Base-by-base conservation (phyloP, 2,797 vertebrate species). In the Clamator glandarius region DNA sequence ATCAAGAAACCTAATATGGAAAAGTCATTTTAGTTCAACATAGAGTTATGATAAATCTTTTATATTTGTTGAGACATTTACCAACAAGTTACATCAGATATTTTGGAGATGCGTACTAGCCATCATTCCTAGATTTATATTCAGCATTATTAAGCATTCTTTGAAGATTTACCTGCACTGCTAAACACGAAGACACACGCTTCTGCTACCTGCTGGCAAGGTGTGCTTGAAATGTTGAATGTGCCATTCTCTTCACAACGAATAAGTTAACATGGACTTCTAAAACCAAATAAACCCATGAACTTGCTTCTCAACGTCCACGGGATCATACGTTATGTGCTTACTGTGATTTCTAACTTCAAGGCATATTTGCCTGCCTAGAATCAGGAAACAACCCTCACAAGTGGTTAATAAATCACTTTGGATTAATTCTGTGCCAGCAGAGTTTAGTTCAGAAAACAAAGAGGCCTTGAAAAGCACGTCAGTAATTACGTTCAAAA, bases 371-470 rank as follows among this genome's bases (percentile, higher is more conserved):
- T 72, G 46, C 23, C 54, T 72, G 36, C 29, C 51, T 76, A 29
- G 48, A 81, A 69, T 15, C 21, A 11, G 36, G n/a, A 89, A 95
- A 78, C 29, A 84, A 66, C 9, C 9, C 62, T 90, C 51, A 87
- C 55, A 90, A 82, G 24, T 48, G 62, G 55, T 79, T 84, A 89
- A 92, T 58, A 48, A 93, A 87, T 58, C 51, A n/a, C 80, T 94
- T 68, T 20, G 33, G 78, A 33, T 70, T 58, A 92, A 69, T 51
- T 73, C 72, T 46, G 28, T 21, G 55, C 51, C 74, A 84, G 55
- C n/a, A 62, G 39, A 13, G 11, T 62, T 92, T 26, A 76, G 33
- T 51, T 78, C 41, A 69, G 69, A 73, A 94, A 92, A 94, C 69
- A 95, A 92, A 84, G 70, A 78, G 16, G 55, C 35, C 55, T 62